Percentiles rank a stretch among this genome's conserved stretches.
Conservation (phyloP, 2,797 vertebrate species). For the Myotis findleyi region DNA sequence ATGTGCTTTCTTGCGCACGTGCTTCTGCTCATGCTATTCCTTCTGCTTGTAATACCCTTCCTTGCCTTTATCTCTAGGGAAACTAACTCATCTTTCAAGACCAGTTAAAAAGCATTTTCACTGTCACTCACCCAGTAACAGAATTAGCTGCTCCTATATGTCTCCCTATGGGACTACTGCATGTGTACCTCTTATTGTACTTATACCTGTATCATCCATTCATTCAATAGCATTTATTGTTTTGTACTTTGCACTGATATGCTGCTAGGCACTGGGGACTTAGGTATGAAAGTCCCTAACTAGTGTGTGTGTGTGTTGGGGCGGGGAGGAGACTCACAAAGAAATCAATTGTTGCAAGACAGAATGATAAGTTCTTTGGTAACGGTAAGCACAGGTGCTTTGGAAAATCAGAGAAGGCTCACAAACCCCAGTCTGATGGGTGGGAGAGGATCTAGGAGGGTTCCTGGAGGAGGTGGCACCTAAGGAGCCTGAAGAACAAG, state of each 20-base stretch:
- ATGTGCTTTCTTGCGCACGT: not conserved
- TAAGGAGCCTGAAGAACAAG: not conserved
- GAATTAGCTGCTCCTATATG: not conserved
- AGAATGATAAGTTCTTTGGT: not conserved
- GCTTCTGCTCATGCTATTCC: not conserved
- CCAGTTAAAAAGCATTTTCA: not conserved
- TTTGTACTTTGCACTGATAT: not conserved
- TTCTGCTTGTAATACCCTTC: not conserved
- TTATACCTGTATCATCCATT: not conserved
- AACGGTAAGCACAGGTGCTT: not conserved
- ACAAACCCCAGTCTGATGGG: not conserved
- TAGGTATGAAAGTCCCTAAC: not conserved
- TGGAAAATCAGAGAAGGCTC: not conserved
- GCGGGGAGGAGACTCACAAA: not conserved
- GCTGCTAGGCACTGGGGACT: not conserved
- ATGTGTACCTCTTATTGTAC: not conserved
- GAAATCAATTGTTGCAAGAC: not conserved
- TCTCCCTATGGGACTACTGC: not conserved
- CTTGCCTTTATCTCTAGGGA: not conserved
- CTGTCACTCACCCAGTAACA: not conserved
- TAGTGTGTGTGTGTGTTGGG: not conserved
- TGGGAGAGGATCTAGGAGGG: not conserved
- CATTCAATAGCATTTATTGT: not conserved
- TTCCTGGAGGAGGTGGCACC: not conserved
- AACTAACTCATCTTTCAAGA: not conserved